Evolutionary conservation across 2,888 invertebrate species (phyloP).

Genomic region (Pristionchus fissidentatus): DNA sequence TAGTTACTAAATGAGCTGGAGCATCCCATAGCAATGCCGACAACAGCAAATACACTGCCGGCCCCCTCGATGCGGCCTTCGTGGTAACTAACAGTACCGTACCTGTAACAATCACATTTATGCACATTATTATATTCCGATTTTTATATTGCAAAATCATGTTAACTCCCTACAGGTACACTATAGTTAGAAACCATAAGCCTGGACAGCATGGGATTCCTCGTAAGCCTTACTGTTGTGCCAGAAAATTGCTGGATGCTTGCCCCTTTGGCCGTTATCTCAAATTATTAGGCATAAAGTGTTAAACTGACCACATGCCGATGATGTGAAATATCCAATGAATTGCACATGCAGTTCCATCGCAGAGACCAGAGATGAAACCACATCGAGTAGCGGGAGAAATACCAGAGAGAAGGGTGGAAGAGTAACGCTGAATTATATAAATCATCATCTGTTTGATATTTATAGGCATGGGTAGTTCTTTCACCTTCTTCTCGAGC

Average conservation of each 20-base stretch:
- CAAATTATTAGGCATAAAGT: background rate
- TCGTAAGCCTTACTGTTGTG: no score
- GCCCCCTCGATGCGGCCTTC: background rate
- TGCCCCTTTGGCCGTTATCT: background rate
- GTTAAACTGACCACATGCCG: constrained; percentile 2
- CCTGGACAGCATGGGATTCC: no score
- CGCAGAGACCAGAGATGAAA: background rate
- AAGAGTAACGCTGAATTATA: background rate
- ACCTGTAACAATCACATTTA: background rate
- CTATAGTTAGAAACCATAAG: no score
- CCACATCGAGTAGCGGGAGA: background rate
- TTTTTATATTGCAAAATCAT: no score
- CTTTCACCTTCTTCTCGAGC: no score
- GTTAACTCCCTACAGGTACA: no score
- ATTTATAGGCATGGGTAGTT: no score
- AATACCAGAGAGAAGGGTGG: background rate
- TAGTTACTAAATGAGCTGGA: background rate
- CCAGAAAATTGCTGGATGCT: no score
- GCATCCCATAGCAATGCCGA: background rate
- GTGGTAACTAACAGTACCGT: constrained; percentile 9
- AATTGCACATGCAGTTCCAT: background rate
- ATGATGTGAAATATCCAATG: background rate
- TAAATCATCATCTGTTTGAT: no score
- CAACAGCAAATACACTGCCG: background rate
- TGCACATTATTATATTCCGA: no score